Percentiles rank a stretch among this genome's conserved stretches.
Evolutionary conservation across 2,797 vertebrate species (phyloP).

Genomic region (Protonibea diacanthus): DNA sequence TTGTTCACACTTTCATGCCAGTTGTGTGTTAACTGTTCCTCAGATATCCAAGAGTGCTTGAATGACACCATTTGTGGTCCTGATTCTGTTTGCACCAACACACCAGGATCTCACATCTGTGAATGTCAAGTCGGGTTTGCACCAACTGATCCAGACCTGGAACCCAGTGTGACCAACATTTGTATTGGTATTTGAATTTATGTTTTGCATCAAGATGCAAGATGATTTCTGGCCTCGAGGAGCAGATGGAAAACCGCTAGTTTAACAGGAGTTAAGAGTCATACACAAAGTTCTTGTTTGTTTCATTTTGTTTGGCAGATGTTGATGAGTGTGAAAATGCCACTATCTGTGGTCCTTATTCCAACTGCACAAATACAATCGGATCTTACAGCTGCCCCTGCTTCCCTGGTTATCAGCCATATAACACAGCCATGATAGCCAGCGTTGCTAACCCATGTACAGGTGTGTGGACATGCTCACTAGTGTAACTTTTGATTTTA

Average conservation of each 20-base stretch:
- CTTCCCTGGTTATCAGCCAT: slow-evolving; percentile 40
- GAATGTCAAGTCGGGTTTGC: slow-evolving; percentile 48
- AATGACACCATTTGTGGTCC: slow-evolving; percentile 61
- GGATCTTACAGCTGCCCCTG: slow-evolving; percentile 68
- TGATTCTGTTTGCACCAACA: slow-evolving; percentile 61
- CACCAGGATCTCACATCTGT: slow-evolving; percentile 28
- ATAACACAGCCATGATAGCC: slow-evolving; percentile 27
- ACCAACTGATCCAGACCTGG: background rate
- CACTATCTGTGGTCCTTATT: slow-evolving; percentile 63
- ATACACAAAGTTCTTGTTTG: background rate
- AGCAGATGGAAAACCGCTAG: background rate
- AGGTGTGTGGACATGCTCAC: slow-evolving; percentile 35
- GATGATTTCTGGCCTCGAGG: background rate
- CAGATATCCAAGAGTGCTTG: slow-evolving; percentile 74
- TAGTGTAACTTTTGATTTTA: background rate
- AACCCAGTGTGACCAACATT: slow-evolving; percentile 51
- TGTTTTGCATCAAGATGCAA: too few relatives aligned
- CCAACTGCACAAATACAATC: slow-evolving; percentile 70
- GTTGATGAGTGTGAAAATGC: slow-evolving; percentile 60
- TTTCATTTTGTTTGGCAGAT: slow-evolving; percentile 51
- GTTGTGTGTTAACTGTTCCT: background rate
- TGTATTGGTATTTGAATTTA: slow-evolving; percentile 62
- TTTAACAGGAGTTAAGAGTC: background rate
- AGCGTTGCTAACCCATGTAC: slow-evolving; percentile 62
- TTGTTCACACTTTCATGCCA: background rate